These are phyloP conservation scores for Metopolophium dirhodum DNA, from an alignment of 1,140 invertebrate species.

Conservation along the genomic window DNA sequence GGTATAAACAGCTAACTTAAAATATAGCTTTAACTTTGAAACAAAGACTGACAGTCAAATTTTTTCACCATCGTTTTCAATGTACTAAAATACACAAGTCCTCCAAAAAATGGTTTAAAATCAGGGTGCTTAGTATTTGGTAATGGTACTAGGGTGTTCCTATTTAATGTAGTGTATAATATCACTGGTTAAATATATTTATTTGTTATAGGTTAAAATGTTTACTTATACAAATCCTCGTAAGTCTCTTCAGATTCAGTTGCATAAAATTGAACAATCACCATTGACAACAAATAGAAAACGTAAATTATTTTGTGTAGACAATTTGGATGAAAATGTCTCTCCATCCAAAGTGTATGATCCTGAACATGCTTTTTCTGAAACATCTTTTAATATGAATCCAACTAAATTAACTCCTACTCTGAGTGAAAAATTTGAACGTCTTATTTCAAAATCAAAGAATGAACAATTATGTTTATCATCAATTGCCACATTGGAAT, in stretches of 20 bases:
- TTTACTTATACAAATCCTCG: background rate
- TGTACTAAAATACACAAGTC: too few species aligned
- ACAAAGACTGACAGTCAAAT: too few species aligned
- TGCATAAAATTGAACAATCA: constrained; percentile 7
- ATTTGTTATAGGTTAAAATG: constrained; percentile 46
- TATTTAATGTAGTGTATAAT: background rate
- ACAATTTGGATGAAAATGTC: constrained; percentile 41
- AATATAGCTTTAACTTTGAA: too few species aligned
- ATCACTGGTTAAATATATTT: background rate
- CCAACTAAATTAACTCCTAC: constrained; percentile 41
- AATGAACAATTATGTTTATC: background rate
- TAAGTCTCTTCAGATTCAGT: too few species aligned
- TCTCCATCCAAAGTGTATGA: constrained; percentile 24
- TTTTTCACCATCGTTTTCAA: too few species aligned
- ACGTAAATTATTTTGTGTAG: constrained; percentile 31
- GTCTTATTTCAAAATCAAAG: constrained; percentile 36
- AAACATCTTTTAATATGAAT: constrained; percentile 27
- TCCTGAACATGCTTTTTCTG: background rate
- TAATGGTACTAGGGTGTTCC: background rate
- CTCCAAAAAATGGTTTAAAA: too few species aligned
- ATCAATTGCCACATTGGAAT: background rate
- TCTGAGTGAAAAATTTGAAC: constrained; percentile 47
- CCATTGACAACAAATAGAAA: constrained; percentile 20
- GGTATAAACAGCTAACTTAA: too few species aligned
- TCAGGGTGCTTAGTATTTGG: background rate